A percentile compares a stretch with the other conserved stretches of the same genome.
phyloP scores from a whole-genome alignment of 2,797 vertebrate genomes.

The Malacoraja senta region DNA sequence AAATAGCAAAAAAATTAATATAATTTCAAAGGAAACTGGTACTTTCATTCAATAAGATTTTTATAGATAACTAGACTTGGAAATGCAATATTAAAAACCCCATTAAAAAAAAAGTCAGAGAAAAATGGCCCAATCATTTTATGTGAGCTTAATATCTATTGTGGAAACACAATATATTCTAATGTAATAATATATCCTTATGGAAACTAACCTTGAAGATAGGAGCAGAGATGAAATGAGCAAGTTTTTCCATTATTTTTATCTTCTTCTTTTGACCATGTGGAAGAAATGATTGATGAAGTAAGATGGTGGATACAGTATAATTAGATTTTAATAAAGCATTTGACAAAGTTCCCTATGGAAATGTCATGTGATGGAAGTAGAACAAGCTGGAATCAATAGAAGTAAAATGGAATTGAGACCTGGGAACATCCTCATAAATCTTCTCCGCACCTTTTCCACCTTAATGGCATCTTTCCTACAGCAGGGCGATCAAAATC shows the following conservation, averaged over 20 bases:
- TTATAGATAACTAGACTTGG: background rate
- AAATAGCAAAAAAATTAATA: no score
- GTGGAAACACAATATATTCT: background rate
- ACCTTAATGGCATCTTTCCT: no score
- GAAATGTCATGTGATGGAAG: no score
- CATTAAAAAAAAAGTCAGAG: background rate
- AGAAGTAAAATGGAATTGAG: background rate
- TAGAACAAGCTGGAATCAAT: no score
- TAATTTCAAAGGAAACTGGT: background rate
- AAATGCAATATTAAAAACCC: background rate
- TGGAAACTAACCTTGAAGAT: background rate
- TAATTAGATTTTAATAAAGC: no score
- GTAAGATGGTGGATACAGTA: no score
- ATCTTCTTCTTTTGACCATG: background rate
- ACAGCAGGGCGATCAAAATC: no score
- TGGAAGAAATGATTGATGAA: background rate
- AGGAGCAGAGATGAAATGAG: no score
- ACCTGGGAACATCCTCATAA: no score
- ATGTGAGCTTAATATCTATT: background rate
- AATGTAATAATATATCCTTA: background rate
- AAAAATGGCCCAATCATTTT: background rate
- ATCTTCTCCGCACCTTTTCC: no score
- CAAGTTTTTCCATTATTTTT: no score
- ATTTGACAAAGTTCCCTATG: no score
- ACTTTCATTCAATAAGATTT: background rate